These are phyloP conservation scores for Chaetura pelagica DNA, from an alignment of 2,113 vertebrate species.

Conservation along the genomic window DNA sequence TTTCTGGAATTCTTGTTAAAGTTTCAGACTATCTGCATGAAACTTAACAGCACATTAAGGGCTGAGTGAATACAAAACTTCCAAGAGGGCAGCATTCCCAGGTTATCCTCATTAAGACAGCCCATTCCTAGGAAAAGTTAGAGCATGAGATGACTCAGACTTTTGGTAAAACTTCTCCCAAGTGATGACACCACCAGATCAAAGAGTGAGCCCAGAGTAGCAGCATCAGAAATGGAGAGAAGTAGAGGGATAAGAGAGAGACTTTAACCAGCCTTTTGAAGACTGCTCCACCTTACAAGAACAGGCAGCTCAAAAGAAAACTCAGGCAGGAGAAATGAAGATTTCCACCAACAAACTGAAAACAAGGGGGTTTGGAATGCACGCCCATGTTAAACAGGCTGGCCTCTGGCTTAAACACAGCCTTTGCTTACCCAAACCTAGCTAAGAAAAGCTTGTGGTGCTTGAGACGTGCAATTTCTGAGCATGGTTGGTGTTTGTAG, in stretches of 20 bases:
- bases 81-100: not conserved
- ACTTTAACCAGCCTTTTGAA: not conserved
- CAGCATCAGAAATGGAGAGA: not conserved
- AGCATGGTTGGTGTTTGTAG: not conserved
- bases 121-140: not conserved
- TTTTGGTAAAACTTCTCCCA: not conserved
- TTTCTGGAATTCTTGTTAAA: not conserved
- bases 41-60: not conserved
- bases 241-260: not conserved
- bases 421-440: not conserved
- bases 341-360: not conserved
- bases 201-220: not conserved
- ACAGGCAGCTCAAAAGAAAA: not conserved
- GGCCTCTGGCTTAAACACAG: constrained; percentile 22
- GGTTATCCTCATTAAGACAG: not conserved
- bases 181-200: not conserved
- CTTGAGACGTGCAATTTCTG: not conserved
- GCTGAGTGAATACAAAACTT: not conserved
- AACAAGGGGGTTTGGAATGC: not conserved
- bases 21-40: not conserved
- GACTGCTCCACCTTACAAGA: not conserved
- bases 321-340: not conserved
- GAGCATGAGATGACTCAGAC: not conserved
- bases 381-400: not conserved
- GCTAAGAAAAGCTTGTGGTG: constrained; percentile 42